phyloP scores from a whole-genome alignment of 2,113 vertebrate species.

The Collichthys lucidus region DNA sequence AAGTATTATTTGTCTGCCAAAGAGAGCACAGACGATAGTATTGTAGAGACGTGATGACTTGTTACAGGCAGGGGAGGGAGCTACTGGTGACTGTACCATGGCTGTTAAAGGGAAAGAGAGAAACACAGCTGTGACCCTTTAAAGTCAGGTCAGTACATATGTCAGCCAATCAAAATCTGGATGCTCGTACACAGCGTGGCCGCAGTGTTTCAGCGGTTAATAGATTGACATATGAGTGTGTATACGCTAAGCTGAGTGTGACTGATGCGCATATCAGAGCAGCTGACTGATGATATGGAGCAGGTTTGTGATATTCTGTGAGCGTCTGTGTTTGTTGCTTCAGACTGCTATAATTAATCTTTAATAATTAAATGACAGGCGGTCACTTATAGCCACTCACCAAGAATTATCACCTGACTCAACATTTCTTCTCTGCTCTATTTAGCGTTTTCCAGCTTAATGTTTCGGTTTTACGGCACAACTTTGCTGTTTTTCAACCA shows the following conservation, averaged over 20 bases:
- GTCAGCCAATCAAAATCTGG: slow-evolving; percentile 27
- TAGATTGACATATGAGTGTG: not conserved
- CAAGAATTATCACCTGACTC: not conserved
- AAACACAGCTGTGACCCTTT: slow-evolving; percentile 28
- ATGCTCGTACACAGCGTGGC: not conserved
- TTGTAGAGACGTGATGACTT: slow-evolving; percentile 52
- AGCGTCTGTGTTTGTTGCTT: not conserved
- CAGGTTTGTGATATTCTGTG: not conserved
- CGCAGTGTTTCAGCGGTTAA: slow-evolving; percentile 1
- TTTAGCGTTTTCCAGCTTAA: not conserved
- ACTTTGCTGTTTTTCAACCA: not conserved
- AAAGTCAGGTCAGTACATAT: slow-evolving; percentile 16
- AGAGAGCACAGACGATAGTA: slow-evolving; percentile 19
- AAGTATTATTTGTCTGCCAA: slow-evolving; percentile 24
- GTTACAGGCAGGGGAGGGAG: slow-evolving; percentile 27
- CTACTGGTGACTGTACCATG: slow-evolving; percentile 17
- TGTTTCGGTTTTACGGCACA: too few relatives aligned
- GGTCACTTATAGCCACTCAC: too few relatives aligned
- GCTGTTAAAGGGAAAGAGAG: not conserved
- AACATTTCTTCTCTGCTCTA: not conserved
- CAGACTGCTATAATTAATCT: not conserved
- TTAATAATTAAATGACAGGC: not conserved
- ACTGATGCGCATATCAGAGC: slow-evolving; percentile 8
- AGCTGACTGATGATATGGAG: slow-evolving; percentile 13
- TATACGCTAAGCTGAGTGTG: not conserved